Evolutionary conservation across 1,140 invertebrate genomes (phyloP).

Genomic region (Mya arenaria): DNA sequence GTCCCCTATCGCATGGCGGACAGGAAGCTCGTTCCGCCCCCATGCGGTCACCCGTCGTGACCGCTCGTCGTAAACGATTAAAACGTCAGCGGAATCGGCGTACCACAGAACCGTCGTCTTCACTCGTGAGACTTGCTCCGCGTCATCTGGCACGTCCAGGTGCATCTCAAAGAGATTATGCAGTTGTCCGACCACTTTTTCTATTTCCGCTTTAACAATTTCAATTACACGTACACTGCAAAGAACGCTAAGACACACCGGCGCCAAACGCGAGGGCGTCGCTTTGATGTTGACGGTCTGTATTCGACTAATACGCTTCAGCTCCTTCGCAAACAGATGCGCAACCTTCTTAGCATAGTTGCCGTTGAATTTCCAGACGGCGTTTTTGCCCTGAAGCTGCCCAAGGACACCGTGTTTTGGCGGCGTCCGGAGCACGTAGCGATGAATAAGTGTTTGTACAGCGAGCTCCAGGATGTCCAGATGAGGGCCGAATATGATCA

Average conservation of each 20-base stretch:
- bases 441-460: conserved; percentile 34
- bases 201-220: conserved; percentile 36
- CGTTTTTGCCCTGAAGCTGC: conserved; percentile 37
- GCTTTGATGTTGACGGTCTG: conserved; percentile 34
- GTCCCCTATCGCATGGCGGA: conserved; percentile 2
- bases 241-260: conserved; percentile 24
- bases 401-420: conserved; percentile 41
- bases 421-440: conserved; percentile 11
- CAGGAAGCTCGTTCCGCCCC: conserved; percentile 7
- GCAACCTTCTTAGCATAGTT: conserved; percentile 46
- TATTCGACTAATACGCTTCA: conserved; percentile 1
- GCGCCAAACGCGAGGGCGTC: conserved; percentile 23
- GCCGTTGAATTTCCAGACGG: conserved; percentile 41
- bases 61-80: conserved; percentile 38
- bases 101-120: not conserved
- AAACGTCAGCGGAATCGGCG: conserved; percentile 4
- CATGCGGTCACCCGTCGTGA: conserved; percentile 8
- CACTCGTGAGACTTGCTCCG: not conserved
- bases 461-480: conserved; percentile 49
- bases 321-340: conserved; percentile 31
- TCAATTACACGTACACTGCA: conserved; percentile 35
- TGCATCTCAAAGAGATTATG: conserved; percentile 39
- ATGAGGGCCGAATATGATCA: conserved; percentile 37
- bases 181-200: conserved; percentile 47
- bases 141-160: not conserved